phyloP scores from a whole-genome alignment of 1,140 invertebrate species.

The Sitophilus oryzae region DNA sequence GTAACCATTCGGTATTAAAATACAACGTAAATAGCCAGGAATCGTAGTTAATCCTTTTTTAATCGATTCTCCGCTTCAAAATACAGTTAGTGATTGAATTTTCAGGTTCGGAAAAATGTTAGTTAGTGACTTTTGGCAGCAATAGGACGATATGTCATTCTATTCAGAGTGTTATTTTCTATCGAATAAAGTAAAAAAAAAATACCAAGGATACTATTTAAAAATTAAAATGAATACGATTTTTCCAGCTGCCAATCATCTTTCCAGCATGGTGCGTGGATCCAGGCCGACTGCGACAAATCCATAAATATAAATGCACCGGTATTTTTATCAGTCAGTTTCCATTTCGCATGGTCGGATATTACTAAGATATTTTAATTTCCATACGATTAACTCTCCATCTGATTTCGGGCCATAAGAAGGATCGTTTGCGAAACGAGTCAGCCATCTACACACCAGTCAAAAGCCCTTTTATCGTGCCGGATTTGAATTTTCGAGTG shows the following conservation, averaged over 20 bases:
- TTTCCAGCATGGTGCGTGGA: constrained; percentile 11
- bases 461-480: constrained; percentile 22
- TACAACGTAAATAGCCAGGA: no score
- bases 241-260: constrained; percentile 22
- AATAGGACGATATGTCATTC: no score
- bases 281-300: background rate
- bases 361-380: constrained; percentile 36
- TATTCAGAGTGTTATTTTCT: no score
- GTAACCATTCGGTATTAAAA: no score
- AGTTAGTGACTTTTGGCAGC: no score
- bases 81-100: no score
- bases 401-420: constrained; percentile 28
- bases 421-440: constrained; percentile 18
- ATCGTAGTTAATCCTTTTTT: no score
- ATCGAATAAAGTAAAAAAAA: no score
- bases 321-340: constrained; percentile 33
- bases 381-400: constrained; percentile 34
- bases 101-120: no score
- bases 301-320: constrained; percentile 27
- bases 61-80: no score
- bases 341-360: constrained; percentile 34
- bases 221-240: constrained; percentile 19
- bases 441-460: constrained; percentile 18
- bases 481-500: constrained; percentile 24
- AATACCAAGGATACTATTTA: no score